phyloP scores from a whole-genome alignment of 2,888 invertebrate species.

The Xestobium rufovillosum region DNA sequence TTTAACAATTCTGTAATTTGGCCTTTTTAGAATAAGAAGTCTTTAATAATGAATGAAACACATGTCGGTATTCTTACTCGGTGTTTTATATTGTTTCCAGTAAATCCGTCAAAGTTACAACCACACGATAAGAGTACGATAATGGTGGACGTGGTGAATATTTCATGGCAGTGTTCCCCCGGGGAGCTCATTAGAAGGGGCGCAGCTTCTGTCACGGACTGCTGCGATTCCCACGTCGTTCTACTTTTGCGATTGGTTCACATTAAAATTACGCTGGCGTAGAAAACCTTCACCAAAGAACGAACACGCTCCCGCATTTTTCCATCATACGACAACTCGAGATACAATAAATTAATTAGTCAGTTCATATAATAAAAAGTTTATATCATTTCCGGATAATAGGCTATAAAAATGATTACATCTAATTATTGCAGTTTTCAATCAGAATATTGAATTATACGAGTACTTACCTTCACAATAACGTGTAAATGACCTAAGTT shows the following conservation, averaged over 20 bases:
- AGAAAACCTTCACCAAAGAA: no score
- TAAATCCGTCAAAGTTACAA: conserved; percentile 28
- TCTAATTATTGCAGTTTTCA: no score
- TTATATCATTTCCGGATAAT: no score
- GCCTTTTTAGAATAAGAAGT: background rate
- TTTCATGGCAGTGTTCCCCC: conserved; percentile 30
- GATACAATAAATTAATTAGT: no score
- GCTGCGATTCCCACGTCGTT: conserved; percentile 34
- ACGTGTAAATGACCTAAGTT: no score
- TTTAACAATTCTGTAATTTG: no score
- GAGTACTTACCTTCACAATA: no score
- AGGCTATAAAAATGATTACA: no score
- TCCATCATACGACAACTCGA: no score
- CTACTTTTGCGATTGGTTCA: conserved; percentile 31
- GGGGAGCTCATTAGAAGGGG: conserved; percentile 32
- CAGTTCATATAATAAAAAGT: no score
- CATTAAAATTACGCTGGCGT: conserved; percentile 31
- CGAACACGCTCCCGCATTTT: no score
- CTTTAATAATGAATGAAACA: conserved; percentile 26
- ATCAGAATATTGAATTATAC: no score
- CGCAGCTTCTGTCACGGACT: conserved; percentile 30
- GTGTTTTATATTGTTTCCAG: conserved; percentile 22
- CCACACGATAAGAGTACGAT: conserved; percentile 31
- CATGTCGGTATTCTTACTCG: conserved; percentile 29
- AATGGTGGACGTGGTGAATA: conserved; percentile 36